A percentile compares a stretch with the other conserved stretches of the same genome.
phyloP scores from a whole-genome alignment of 2,797 vertebrate species.

The Anableps anableps region DNA sequence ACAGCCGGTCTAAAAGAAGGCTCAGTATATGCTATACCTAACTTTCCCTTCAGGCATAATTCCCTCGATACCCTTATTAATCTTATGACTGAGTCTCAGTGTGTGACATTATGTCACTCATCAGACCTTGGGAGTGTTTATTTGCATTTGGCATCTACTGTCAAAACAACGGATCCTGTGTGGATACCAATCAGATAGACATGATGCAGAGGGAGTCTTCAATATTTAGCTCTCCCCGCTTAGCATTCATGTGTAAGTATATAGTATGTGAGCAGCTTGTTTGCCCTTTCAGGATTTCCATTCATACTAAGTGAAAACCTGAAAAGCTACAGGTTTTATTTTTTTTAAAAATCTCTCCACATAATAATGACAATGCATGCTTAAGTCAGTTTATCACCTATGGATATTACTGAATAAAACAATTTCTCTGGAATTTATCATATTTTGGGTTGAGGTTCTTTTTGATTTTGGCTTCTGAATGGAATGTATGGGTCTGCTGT shows the following conservation, averaged over 20 bases:
- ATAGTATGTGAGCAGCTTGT: conserved; percentile 22
- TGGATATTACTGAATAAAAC: conserved; percentile 17
- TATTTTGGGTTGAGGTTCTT: background rate
- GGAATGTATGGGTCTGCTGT: conserved; percentile 1
- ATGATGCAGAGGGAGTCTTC: conserved; percentile 48
- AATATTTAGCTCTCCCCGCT: conserved; percentile 52
- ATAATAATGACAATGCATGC: conserved; percentile 19
- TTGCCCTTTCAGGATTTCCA: conserved; percentile 56
- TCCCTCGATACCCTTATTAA: background rate
- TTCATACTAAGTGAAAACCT: conserved; percentile 28
- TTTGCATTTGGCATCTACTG: conserved; percentile 23
- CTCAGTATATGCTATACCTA: background rate
- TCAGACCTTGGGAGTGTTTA: conserved; percentile 6
- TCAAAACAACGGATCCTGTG: conserved; percentile 15
- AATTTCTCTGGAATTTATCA: background rate
- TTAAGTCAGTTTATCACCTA: conserved; percentile 20
- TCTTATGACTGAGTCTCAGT: conserved; percentile 3
- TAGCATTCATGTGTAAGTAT: conserved; percentile 22
- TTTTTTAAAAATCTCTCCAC: conserved; percentile 33
- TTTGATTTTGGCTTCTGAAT: conserved; percentile 7
- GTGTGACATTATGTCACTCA: conserved; percentile 15
- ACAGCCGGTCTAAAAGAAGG: background rate
- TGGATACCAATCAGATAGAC: conserved; percentile 12
- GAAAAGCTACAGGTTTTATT: conserved; percentile 19
- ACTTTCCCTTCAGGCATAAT: background rate